phyloP scores from a whole-genome alignment of 2,113 vertebrate genomes.

The Leucopsar rothschildi region DNA sequence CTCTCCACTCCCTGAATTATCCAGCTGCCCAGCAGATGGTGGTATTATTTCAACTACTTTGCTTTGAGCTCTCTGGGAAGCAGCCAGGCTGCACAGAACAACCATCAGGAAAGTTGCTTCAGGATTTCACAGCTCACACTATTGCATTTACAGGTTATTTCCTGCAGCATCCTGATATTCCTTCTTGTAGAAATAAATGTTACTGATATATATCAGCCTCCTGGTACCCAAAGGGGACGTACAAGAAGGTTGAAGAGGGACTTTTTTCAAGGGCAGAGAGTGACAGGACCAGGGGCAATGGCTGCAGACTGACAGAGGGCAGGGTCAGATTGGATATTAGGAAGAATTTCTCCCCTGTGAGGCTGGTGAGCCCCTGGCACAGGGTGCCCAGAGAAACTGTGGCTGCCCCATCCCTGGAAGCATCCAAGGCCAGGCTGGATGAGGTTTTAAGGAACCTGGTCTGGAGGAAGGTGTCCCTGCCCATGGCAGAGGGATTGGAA shows the following conservation, averaged over 20 bases:
- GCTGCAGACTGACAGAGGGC: not conserved
- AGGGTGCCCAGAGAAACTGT: not conserved
- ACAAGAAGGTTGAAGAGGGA: not conserved
- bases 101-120: not conserved
- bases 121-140: not conserved
- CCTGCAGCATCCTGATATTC: not conserved
- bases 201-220: not conserved
- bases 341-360: not conserved
- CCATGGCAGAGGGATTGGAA: too few relatives aligned
- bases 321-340: not conserved
- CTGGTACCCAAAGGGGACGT: not conserved
- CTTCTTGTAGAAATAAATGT: not conserved
- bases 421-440: not conserved
- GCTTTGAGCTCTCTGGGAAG: not conserved
- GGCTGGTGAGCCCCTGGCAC: not conserved
- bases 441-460: not conserved
- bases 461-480: not conserved
- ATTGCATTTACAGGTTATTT: not conserved
- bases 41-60: slow-evolving; percentile 72
- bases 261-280: not conserved
- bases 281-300: not conserved
- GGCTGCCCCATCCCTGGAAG: not conserved
- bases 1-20: not conserved
- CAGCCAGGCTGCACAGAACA: not conserved
- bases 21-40: slow-evolving; percentile 74